A percentile compares a stretch with the other conserved stretches of the same genome.
These are phyloP conservation scores for zebrafish (Danio rerio) DNA, from an alignment of 2,113 vertebrate genomes.

Conservation along the genomic window GRCz12tu NC_133186.1:11647501-11648000, in stretches of 20 bases:
- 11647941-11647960: background rate
- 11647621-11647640: conserved; percentile 50
- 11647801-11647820: background rate
- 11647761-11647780: conserved; percentile 19
- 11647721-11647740: conserved; percentile 38
- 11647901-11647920: background rate
- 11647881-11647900: background rate
- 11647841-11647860: background rate
- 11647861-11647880: background rate
- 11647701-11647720: conserved; percentile 69
- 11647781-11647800: conserved; percentile 19
- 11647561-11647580: conserved; percentile 46
- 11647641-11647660: conserved; percentile 56
- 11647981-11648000: no score
- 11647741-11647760: conserved; percentile 70
- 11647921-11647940: background rate
- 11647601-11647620: conserved; percentile 54
- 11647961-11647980: no score
- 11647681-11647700: conserved; percentile 68
- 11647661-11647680: conserved; percentile 68
- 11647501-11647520: conserved; percentile 62
- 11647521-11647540: conserved; percentile 66
- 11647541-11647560: conserved; percentile 56
- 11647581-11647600: conserved; percentile 56
- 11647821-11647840: background rate